phyloP scores from a whole-genome alignment of 2,888 invertebrate genomes.

The Drosophila stalkeri region DNA sequence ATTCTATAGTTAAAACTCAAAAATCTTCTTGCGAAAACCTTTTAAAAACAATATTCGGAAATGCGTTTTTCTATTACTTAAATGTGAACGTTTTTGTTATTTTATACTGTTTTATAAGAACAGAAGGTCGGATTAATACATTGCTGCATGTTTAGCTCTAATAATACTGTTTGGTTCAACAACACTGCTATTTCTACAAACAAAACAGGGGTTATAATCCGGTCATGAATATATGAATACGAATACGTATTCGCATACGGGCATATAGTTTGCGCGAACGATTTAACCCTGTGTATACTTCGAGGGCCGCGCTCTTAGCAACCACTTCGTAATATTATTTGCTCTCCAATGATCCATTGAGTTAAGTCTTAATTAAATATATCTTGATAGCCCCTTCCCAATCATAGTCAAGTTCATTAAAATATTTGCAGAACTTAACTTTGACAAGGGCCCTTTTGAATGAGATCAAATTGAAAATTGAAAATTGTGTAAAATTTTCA shows the following conservation, averaged over 20 bases:
- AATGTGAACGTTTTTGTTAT: too few relatives aligned
- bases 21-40: too few relatives aligned
- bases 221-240: neutral
- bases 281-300: slow-evolving; percentile 19
- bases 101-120: too few relatives aligned
- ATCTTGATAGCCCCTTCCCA: slow-evolving; percentile 15
- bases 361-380: slow-evolving; percentile 24
- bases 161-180: too few relatives aligned
- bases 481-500: neutral
- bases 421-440: slow-evolving; percentile 46
- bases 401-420: slow-evolving; percentile 45
- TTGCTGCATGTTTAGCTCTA: too few relatives aligned
- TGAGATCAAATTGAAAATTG: slow-evolving; percentile 7
- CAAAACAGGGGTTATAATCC: slow-evolving; percentile 12
- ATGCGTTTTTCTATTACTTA: too few relatives aligned
- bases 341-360: slow-evolving; percentile 25
- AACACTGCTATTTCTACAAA: neutral
- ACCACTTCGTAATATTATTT: slow-evolving; percentile 45
- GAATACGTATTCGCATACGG: neutral
- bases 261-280: neutral
- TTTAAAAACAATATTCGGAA: too few relatives aligned
- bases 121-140: too few relatives aligned
- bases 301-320: slow-evolving; percentile 37
- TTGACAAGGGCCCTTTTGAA: slow-evolving; percentile 26
- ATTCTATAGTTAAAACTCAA: too few relatives aligned